phyloP scores from a whole-genome alignment of 2,113 vertebrate species.

The Halcyon senegalensis region DNA sequence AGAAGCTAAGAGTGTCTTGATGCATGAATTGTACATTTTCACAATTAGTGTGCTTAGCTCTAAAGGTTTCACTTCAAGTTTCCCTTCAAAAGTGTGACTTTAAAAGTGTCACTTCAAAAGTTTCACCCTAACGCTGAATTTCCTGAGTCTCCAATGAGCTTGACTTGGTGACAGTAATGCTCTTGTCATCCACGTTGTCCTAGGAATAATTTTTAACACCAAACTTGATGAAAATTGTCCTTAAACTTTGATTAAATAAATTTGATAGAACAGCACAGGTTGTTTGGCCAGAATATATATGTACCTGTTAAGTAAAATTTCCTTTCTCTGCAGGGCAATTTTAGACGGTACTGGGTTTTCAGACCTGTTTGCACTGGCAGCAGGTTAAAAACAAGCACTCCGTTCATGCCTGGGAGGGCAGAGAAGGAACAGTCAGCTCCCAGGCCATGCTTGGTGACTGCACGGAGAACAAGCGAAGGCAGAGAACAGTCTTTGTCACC shows the following conservation, averaged over 20 bases:
- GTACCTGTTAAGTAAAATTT: neutral
- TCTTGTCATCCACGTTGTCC: neutral
- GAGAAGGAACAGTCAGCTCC: neutral
- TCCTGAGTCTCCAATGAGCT: neutral
- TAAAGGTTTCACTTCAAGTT: neutral
- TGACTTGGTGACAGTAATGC: neutral
- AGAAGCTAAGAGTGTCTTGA: neutral
- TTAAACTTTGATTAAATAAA: neutral
- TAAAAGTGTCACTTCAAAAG: neutral
- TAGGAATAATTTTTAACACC: neutral
- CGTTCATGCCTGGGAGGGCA: neutral
- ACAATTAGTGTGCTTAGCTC: neutral
- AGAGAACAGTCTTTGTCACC: neutral
- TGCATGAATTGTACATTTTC: neutral
- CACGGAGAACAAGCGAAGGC: neutral
- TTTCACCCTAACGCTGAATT: neutral
- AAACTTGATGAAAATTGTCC: neutral
- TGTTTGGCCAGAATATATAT: neutral
- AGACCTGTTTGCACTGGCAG: neutral
- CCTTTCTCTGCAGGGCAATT: neutral
- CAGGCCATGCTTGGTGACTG: neutral
- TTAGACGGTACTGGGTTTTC: neutral
- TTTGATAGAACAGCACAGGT: neutral
- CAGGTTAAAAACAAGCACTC: neutral
- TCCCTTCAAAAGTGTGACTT: too few relatives aligned